These are phyloP conservation scores for Sebastes paucispinis DNA, from an alignment of 2,797 vertebrate genomes.

Conservation along the genomic window DNA sequence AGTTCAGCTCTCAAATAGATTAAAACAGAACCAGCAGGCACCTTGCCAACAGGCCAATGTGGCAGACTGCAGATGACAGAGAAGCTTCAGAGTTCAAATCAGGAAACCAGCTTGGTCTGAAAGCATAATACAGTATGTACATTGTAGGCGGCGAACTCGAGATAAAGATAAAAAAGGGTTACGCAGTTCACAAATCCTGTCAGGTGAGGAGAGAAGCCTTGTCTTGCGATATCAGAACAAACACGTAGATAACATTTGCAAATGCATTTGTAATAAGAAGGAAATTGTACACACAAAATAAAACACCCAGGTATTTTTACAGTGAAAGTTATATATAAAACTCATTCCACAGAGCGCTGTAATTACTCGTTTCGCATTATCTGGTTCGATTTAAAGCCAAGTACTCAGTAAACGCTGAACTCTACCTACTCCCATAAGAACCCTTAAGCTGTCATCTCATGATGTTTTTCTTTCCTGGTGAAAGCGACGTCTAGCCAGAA, in stretches of 20 bases:
- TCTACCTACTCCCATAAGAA: slow-evolving; percentile 33
- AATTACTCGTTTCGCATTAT: slow-evolving; percentile 36
- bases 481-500: slow-evolving; percentile 36
- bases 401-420: slow-evolving; percentile 28
- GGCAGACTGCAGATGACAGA: slow-evolving; percentile 32
- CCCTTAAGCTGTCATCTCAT: slow-evolving; percentile 40
- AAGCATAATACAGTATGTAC: slow-evolving; percentile 26
- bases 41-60: slow-evolving; percentile 49
- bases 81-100: slow-evolving; percentile 39
- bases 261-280: background rate
- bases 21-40: slow-evolving; percentile 48
- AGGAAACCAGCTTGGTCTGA: slow-evolving; percentile 28
- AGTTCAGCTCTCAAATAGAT: slow-evolving; percentile 62
- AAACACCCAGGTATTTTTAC: background rate
- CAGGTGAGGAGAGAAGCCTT: slow-evolving; percentile 34
- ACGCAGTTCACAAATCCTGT: slow-evolving; percentile 22
- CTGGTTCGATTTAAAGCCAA: slow-evolving; percentile 21
- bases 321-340: slow-evolving; percentile 10
- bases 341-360: background rate
- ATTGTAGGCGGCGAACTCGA: slow-evolving; percentile 7
- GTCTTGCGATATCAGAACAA: background rate
- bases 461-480: slow-evolving; percentile 67
- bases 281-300: background rate
- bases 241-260: background rate
- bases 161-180: slow-evolving; percentile 32